Conservation (phyloP, 1,140 invertebrate species). For the Drosophila hydei region DNA sequence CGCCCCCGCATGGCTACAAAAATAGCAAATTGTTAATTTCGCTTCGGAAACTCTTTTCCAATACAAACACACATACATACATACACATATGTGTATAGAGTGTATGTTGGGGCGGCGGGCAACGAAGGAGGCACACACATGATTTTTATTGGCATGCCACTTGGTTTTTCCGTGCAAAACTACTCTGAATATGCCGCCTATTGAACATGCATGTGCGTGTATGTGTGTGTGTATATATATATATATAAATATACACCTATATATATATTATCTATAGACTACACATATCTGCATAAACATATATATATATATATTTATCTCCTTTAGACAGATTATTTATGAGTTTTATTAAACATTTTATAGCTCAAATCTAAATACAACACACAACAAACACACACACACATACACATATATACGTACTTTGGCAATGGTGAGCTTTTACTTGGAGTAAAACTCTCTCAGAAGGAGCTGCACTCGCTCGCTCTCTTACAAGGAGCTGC, state of each 20-base stretch:
- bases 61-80: slow-evolving; percentile 46
- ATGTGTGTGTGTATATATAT: background rate
- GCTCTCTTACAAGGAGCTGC: background rate
- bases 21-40: slow-evolving; percentile 82
- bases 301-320: slow-evolving; percentile 10
- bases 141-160: slow-evolving; percentile 79
- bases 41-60: slow-evolving; percentile 78
- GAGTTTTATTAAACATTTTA: slow-evolving; percentile 6
- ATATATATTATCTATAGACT: no score
- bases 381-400: background rate
- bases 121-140: slow-evolving; percentile 43
- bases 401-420: background rate
- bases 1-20: slow-evolving; percentile 71
- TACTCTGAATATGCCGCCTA: slow-evolving; percentile 22
- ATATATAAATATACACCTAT: background rate
- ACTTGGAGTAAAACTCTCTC: background rate
- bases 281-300: slow-evolving; percentile 10
- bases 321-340: slow-evolving; percentile 45
- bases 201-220: background rate
- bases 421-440: background rate
- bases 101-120: background rate
- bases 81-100: slow-evolving; percentile 1
- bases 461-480: background rate
- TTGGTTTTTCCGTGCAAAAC: slow-evolving; percentile 60
- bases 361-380: slow-evolving; percentile 1